Conservation (phyloP, 2,113 vertebrate species). For the Myiopsitta monachus region DNA sequence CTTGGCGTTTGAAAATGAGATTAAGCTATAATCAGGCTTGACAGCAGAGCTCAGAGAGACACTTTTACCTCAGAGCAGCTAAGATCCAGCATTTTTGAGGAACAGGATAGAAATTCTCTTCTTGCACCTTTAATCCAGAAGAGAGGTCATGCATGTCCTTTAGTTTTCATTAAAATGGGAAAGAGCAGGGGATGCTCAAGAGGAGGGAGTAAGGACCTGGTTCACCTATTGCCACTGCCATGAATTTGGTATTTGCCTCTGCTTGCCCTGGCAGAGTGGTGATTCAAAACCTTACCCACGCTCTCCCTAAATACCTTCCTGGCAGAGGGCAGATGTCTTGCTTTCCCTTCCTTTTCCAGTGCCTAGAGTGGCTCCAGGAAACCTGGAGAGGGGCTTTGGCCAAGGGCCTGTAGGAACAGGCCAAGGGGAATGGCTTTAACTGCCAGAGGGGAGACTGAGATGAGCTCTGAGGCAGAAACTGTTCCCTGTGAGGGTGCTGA, state of each 20-base stretch:
- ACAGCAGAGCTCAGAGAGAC: slow-evolving; percentile 6
- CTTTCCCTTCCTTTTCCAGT: neutral
- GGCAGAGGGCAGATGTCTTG: neutral
- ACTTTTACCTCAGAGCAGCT: neutral
- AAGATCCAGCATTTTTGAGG: neutral
- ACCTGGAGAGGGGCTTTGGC: neutral
- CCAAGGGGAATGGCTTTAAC: neutral
- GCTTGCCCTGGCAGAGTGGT: neutral
- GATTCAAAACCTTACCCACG: rapidly evolving
- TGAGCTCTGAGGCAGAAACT: no score
- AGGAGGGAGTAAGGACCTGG: neutral
- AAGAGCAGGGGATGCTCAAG: neutral
- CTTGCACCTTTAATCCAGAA: neutral
- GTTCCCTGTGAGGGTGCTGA: no score
- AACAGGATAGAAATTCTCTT: neutral
- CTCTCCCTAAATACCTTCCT: neutral
- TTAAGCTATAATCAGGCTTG: slow-evolving; percentile 34
- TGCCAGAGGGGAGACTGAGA: no score
- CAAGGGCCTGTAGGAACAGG: neutral
- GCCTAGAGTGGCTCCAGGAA: neutral
- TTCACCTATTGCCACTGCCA: neutral
- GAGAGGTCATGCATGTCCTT: neutral
- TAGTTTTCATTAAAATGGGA: neutral
- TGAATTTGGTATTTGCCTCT: neutral
- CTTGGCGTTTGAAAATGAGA: slow-evolving; percentile 42